Conservation (phyloP, 2,113 vertebrate species). For the Numenius arquata region DNA sequence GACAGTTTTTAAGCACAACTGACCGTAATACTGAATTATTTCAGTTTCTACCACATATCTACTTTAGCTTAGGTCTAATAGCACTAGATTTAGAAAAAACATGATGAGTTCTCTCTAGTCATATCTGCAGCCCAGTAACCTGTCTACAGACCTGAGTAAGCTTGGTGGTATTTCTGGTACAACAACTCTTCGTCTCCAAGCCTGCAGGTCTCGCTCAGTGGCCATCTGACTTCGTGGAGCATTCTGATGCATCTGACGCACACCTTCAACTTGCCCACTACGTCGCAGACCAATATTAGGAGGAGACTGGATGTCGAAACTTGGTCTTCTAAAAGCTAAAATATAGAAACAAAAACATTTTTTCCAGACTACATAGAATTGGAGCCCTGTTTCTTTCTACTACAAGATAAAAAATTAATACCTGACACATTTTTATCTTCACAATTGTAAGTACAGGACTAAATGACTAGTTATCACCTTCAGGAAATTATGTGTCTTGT, state of each 20-base stretch:
- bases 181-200: conserved; percentile 91
- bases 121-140: not conserved
- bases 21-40: not conserved
- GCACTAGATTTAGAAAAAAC: not conserved
- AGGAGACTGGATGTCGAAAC: conserved; percentile 87
- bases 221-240: conserved; percentile 95
- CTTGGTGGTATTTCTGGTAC: conserved; percentile 87
- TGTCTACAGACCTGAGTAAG: conserved; percentile 78
- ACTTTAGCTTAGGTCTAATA: not conserved
- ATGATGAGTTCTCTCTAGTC: not conserved
- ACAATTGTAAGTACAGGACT: accelerated
- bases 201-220: conserved; percentile 91
- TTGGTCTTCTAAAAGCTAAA: conserved; percentile 84
- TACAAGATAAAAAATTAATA: not conserved
- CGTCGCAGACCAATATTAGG: conserved; percentile 93
- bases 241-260: conserved; percentile 96
- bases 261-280: conserved; percentile 95
- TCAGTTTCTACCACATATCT: not conserved
- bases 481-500: not conserved
- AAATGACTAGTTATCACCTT: not conserved
- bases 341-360: not conserved
- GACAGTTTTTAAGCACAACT: not conserved
- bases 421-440: accelerated
- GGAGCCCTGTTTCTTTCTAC: not conserved
- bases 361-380: not conserved